Base-by-base conservation (phyloP, 2,797 vertebrate species). In the Toxotes lorentzi region DNA sequence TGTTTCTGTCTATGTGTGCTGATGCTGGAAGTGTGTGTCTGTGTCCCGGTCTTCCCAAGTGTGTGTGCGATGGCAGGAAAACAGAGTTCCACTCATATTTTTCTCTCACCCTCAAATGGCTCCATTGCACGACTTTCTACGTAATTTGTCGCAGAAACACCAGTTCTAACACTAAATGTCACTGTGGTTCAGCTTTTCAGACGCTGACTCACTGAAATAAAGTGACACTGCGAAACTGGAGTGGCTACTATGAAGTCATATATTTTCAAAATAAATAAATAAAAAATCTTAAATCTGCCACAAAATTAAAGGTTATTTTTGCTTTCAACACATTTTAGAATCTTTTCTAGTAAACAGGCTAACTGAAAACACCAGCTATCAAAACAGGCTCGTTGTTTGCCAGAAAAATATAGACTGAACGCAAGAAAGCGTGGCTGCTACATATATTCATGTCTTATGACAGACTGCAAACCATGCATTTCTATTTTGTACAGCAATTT, bases 21-120 rank as follows among this genome's bases (percentile, higher is more conserved):
- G n/a, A 4, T 9, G 34, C 14, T 48, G 23, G 7, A 12, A 23
- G 51, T 19, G 48, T 24, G 9, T 62, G 0, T 41, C 5, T 38
- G 1, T 38, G 3, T 38, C 56, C 68, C 7, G 2, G 27, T 68
- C 34, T 53, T 11, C 11, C 23, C 27, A 43, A 34, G 17, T 45
- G 17, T 47, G 65, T 62, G 68, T 61, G 14, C 27, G 4, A 38
- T 62, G 71, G 74, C 65, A 63, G 35, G 34, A 27, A 68, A 23
- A 45, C 5, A 14, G 16, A 75, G 75, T 61, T 83, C 60, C 76
- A 23, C 54, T 76, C 60, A 45, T 70, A 60, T 35, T 73, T 81
- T 30, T 24, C 34, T 45, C 50, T 14, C 2, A 13, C 54, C 61
- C 71, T 82, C 58, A 79, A 80, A 74, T 60, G 30, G 45, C 77